Evolutionary conservation across 1,140 invertebrate species (phyloP).

Genomic region (Papilio xuthus): DNA sequence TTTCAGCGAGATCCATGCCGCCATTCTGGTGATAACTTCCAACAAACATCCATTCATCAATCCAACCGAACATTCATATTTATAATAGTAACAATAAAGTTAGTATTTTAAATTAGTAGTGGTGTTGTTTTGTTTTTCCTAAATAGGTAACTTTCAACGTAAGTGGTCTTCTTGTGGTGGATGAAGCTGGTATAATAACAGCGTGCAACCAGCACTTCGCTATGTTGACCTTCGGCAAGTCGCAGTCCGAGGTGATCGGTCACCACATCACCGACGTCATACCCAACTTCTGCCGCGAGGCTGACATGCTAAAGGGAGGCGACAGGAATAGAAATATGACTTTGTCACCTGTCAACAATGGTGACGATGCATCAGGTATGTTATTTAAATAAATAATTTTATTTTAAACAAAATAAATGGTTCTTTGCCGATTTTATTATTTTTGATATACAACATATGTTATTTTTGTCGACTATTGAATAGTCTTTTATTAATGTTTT

Average conservation of each 20-base stretch:
- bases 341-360: conserved; percentile 80
- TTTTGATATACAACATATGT: too few species aligned
- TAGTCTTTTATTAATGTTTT: not conserved
- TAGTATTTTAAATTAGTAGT: too few species aligned
- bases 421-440: too few species aligned
- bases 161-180: conserved; percentile 85
- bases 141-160: conserved; percentile 84
- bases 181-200: conserved; percentile 83
- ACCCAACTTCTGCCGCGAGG: conserved; percentile 80
- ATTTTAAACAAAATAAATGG: too few species aligned
- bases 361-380: conserved; percentile 72
- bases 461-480: too few species aligned
- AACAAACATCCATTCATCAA: too few species aligned
- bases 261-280: conserved; percentile 82
- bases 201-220: conserved; percentile 87
- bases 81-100: too few species aligned
- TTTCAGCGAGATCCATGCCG: too few species aligned
- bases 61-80: too few species aligned
- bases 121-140: not conserved
- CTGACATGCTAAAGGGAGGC: conserved; percentile 65
- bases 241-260: conserved; percentile 82
- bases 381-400: not conserved
- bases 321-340: conserved; percentile 78
- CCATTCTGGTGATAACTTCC: too few species aligned
- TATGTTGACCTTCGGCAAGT: conserved; percentile 85